Base-by-base conservation (phyloP, 2,888 invertebrate genomes). In the Yponomeuta malinellus region DNA sequence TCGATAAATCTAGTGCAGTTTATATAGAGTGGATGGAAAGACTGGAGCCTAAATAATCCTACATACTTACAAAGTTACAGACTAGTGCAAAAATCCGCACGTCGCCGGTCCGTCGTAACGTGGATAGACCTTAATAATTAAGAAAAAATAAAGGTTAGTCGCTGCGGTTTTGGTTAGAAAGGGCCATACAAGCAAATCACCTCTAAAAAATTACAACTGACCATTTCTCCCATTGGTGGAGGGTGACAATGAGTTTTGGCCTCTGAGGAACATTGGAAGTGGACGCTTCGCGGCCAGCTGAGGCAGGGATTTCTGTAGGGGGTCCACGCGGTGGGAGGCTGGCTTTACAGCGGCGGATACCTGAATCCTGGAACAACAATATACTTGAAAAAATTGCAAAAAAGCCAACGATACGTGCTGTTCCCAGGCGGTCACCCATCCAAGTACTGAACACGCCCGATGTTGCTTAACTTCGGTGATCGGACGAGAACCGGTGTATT, bases 311-410 rank as follows among this genome's bases (percentile, higher is more conserved):
- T 84, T 83, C 75, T 85, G 90, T 1, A 89, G 75, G 1, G 87
- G 85, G 73, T 89, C 90, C 67, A 89, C 85, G 75, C 87, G 86
- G 75, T 92, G 92, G 0, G 92, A 92, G 0, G 91, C 92, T 9
- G 92, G 92, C 76, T 93, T 93, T 63, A 93, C 83, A 1, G 89
- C 89, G 23, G 88, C 89, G 23, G 83, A 76, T 15, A 77, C 77
- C 10, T 81, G 80, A 37, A 74, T 81, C 74, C 89, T 89, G 76
- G 52, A 76, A 75, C 70, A 52, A 76, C 72, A 68, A 68, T 12
- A 10, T 52, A 52, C n/a, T 9, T 33, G 33, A 48, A 37, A 31
- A 48, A 29, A 68, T 48, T 33, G 9, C 48, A 71, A 71, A 70
- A 23, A 73, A 73, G 72, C 74, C 72, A 74, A 74, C 75, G 72